phyloP scores from a whole-genome alignment of 2,888 invertebrate species.

The Ophioninae sp. region DNA sequence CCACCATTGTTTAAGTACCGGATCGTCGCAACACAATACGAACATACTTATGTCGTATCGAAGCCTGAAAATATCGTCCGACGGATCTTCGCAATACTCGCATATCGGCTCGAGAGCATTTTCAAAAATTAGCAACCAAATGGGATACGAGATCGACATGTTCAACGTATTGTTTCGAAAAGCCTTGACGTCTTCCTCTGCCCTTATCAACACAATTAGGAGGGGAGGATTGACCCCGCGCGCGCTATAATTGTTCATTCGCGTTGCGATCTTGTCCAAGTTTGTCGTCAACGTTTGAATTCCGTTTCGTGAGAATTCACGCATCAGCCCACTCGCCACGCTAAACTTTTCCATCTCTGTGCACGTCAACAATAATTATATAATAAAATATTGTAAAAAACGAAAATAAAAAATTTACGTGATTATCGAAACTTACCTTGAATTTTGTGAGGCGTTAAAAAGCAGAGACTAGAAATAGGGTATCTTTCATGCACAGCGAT shows the following conservation, averaged over 20 bases:
- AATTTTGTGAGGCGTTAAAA: slow-evolving; percentile 59
- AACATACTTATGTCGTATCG: slow-evolving; percentile 71
- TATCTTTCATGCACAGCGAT: slow-evolving; percentile 64
- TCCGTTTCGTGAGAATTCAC: slow-evolving; percentile 64
- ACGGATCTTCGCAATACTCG: slow-evolving; percentile 62
- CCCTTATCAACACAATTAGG: slow-evolving; percentile 65
- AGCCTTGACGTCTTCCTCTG: slow-evolving; percentile 51
- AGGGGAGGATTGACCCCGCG: slow-evolving; percentile 64
- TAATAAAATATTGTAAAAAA: not conserved
- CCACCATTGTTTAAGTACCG: slow-evolving; percentile 71
- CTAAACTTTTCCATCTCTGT: slow-evolving; percentile 55
- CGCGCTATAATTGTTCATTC: slow-evolving; percentile 42
- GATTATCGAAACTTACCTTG: slow-evolving; percentile 34
- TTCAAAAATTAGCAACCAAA: slow-evolving; percentile 72
- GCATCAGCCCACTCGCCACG: slow-evolving; percentile 56
- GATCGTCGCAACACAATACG: slow-evolving; percentile 66
- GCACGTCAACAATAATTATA: too few species aligned
- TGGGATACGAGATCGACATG: slow-evolving; percentile 63
- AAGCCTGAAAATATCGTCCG: slow-evolving; percentile 67
- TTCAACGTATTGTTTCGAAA: slow-evolving; percentile 62
- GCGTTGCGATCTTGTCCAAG: slow-evolving; percentile 49
- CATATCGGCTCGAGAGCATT: slow-evolving; percentile 49
- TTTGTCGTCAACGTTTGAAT: slow-evolving; percentile 59
- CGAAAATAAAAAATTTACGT: not conserved
- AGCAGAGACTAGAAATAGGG: slow-evolving; percentile 65